Evolutionary conservation across 2,888 invertebrate genomes (phyloP).

Genomic region (Tridacna crocea): DNA sequence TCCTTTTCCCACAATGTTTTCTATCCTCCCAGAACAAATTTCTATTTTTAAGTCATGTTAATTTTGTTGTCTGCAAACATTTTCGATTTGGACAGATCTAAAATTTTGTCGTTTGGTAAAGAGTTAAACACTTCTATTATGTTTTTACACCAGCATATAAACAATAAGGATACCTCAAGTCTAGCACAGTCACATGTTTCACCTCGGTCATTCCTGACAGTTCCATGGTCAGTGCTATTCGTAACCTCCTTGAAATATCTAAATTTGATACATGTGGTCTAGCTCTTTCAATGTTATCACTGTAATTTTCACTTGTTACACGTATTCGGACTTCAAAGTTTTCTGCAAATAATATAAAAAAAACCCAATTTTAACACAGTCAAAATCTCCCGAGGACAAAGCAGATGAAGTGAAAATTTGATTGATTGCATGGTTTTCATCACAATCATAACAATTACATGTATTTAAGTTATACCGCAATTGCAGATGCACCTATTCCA

Average conservation of each 20-base stretch:
- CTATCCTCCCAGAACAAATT: too few relatives aligned
- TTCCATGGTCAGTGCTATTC: not conserved
- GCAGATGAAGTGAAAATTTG: too few relatives aligned
- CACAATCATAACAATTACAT: too few relatives aligned
- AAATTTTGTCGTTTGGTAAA: too few relatives aligned
- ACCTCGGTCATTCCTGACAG: not conserved
- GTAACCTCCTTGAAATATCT: not conserved
- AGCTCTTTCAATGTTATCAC: not conserved
- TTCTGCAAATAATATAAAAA: not conserved
- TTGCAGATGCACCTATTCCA: too few relatives aligned
- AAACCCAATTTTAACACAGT: not conserved
- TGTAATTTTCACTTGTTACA: not conserved
- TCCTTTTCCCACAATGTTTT: too few relatives aligned
- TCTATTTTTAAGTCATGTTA: too few relatives aligned
- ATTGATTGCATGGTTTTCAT: too few relatives aligned
- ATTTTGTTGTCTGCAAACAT: too few relatives aligned
- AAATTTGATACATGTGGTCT: not conserved
- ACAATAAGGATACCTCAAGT: not conserved
- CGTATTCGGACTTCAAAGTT: not conserved
- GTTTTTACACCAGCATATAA: not conserved
- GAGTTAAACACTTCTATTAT: too few relatives aligned
- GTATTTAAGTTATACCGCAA: too few relatives aligned
- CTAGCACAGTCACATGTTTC: not conserved
- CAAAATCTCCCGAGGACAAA: not conserved
- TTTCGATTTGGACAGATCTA: too few relatives aligned